Percentiles rank a stretch among this genome's conserved stretches.
Conservation (phyloP, 2,797 vertebrate genomes). For the Bradypus variegatus region DNA sequence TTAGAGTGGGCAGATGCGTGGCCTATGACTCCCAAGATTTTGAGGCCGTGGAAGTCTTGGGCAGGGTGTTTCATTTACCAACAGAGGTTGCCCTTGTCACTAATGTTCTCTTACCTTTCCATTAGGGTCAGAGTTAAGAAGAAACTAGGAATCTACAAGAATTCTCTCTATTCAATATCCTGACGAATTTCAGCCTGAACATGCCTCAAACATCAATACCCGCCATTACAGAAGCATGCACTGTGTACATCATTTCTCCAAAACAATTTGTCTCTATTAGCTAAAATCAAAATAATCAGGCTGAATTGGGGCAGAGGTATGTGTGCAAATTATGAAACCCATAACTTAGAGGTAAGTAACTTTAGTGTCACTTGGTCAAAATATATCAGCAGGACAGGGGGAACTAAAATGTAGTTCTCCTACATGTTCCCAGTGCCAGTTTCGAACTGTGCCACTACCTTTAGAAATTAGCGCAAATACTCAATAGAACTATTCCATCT, state of each 20-base stretch:
- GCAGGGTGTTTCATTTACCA: not conserved
- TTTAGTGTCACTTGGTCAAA: not conserved
- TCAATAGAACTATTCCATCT: too few relatives aligned
- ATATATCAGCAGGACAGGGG: not conserved
- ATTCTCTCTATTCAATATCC: not conserved
- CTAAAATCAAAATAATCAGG: not conserved
- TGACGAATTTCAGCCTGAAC: not conserved
- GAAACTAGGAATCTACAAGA: not conserved
- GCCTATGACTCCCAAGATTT: not conserved
- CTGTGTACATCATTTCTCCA: not conserved
- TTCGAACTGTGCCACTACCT: not conserved
- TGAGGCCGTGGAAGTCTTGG: not conserved
- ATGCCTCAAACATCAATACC: not conserved
- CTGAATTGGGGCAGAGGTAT: not conserved
- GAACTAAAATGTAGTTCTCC: not conserved
- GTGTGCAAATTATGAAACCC: too few relatives aligned
- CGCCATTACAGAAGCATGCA: not conserved
- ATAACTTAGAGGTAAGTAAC: not conserved
- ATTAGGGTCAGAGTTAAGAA: not conserved
- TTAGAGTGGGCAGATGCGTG: conserved; percentile 54
- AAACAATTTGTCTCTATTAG: not conserved
- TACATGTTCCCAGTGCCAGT: accelerated
- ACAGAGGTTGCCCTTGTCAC: not conserved
- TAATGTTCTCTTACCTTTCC: not conserved
- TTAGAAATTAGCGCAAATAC: not conserved